Conservation (phyloP, 2,888 invertebrate genomes). For the Theretra japonica region DNA sequence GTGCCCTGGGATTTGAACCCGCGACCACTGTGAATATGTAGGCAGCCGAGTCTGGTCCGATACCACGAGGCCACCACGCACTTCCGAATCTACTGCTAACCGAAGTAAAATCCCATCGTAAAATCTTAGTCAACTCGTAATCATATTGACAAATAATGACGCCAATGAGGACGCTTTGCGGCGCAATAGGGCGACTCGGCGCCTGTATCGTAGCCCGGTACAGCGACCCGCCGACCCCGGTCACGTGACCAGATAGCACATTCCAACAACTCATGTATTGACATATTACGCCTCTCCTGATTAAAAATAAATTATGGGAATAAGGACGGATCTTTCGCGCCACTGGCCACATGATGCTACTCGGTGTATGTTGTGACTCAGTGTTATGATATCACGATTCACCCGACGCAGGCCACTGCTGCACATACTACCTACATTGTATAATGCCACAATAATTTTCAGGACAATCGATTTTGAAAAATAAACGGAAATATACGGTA, state of each 20-base stretch:
- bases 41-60: no score
- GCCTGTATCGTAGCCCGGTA: background rate
- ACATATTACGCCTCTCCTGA: background rate
- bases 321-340: background rate
- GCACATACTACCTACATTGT: background rate
- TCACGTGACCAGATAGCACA: constrained; percentile 33
- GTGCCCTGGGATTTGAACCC: no score
- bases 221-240: constrained; percentile 34
- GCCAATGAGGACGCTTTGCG: background rate
- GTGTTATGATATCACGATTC: background rate
- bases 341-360: background rate
- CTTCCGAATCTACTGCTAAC: no score
- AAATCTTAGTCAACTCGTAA: background rate
- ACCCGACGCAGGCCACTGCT: background rate
- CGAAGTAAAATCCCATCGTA: background rate
- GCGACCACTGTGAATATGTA: no score
- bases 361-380: background rate
- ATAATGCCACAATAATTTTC: constrained; percentile 27
- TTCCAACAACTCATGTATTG: constrained; percentile 16
- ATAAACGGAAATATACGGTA: background rate
- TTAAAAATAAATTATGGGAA: background rate
- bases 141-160: background rate
- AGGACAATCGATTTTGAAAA: constrained; percentile 30
- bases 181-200: background rate
- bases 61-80: no score